Evolutionary conservation across 2,888 invertebrate species (phyloP).

Genomic region (Litoditis marina): DNA sequence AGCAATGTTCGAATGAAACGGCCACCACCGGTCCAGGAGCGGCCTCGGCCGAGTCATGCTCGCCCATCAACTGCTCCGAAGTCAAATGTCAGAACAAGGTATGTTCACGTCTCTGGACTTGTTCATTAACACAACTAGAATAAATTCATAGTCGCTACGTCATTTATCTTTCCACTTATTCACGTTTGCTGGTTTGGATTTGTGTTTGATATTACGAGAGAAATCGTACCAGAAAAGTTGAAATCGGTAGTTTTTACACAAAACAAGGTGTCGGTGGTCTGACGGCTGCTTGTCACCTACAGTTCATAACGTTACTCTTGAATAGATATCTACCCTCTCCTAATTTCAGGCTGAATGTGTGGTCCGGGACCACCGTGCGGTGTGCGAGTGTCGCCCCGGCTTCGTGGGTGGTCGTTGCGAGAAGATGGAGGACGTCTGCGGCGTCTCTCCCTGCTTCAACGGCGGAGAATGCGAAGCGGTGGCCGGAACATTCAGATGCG

Average conservation of each 20-base stretch:
- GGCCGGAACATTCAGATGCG: slow-evolving; percentile 73
- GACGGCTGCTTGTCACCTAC: too few species aligned
- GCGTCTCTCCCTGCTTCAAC: slow-evolving; percentile 85
- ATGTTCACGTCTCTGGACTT: too few species aligned
- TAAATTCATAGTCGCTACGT: too few species aligned
- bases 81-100: slow-evolving; percentile 57
- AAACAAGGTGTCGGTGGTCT: too few species aligned
- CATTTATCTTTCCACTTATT: too few species aligned
- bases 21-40: slow-evolving; percentile 79
- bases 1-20: slow-evolving; percentile 86
- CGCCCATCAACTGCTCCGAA: slow-evolving; percentile 72
- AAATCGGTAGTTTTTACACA: too few species aligned
- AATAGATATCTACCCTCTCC: too few species aligned
- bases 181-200: too few species aligned
- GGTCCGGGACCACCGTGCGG: slow-evolving; percentile 48
- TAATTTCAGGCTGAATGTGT: slow-evolving; percentile 37
- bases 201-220: too few species aligned
- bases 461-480: slow-evolving; percentile 87
- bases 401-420: slow-evolving; percentile 82
- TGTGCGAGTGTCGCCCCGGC: slow-evolving; percentile 83
- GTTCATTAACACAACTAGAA: too few species aligned
- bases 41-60: slow-evolving; percentile 80
- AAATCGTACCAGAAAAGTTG: too few species aligned
- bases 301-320: too few species aligned
- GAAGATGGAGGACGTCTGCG: slow-evolving; percentile 69